phyloP scores from a whole-genome alignment of 2,797 vertebrate species.

The Clarias pachynema region DNA sequence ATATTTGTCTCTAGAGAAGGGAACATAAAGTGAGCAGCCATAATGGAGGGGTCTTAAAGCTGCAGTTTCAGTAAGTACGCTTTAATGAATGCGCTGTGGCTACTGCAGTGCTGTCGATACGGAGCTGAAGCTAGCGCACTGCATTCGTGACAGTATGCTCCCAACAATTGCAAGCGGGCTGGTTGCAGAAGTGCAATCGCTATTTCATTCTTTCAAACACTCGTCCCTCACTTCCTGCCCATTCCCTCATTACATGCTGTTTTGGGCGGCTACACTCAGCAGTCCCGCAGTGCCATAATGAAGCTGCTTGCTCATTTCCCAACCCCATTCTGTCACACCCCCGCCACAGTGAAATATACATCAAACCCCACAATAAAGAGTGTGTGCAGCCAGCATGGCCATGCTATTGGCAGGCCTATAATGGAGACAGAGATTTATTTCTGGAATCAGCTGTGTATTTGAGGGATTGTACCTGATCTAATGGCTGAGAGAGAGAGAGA shows the following conservation, averaged over 20 bases:
- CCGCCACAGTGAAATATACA: slow-evolving; percentile 68
- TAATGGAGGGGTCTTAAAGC: slow-evolving; percentile 35
- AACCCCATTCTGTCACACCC: slow-evolving; percentile 87
- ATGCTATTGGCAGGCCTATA: slow-evolving; percentile 77
- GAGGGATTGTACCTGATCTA: slow-evolving; percentile 67
- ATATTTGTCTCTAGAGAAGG: slow-evolving; percentile 16
- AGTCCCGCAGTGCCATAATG: slow-evolving; percentile 54
- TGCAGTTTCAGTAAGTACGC: slow-evolving; percentile 39
- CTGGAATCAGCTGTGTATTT: slow-evolving; percentile 65
- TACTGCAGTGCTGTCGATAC: slow-evolving; percentile 71
- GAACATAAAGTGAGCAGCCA: slow-evolving; percentile 2
- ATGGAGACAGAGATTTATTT: slow-evolving; percentile 78
- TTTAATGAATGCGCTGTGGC: slow-evolving; percentile 58
- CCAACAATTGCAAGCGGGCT: slow-evolving; percentile 31
- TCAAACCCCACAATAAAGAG: slow-evolving; percentile 75
- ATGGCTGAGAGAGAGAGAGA: slow-evolving; percentile 53
- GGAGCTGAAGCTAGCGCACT: slow-evolving; percentile 54
- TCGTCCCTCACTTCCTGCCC: slow-evolving; percentile 14
- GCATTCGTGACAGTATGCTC: slow-evolving; percentile 47
- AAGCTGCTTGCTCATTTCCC: slow-evolving; percentile 69
- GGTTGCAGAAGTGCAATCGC: slow-evolving; percentile 31
- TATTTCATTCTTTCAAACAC: slow-evolving; percentile 35
- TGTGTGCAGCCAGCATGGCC: slow-evolving; percentile 77
- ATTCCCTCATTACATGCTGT: slow-evolving; percentile 47
- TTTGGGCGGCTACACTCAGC: slow-evolving; percentile 51